phyloP scores from a whole-genome alignment of 2,113 vertebrate species.

The Meleagris gallopavo region DNA sequence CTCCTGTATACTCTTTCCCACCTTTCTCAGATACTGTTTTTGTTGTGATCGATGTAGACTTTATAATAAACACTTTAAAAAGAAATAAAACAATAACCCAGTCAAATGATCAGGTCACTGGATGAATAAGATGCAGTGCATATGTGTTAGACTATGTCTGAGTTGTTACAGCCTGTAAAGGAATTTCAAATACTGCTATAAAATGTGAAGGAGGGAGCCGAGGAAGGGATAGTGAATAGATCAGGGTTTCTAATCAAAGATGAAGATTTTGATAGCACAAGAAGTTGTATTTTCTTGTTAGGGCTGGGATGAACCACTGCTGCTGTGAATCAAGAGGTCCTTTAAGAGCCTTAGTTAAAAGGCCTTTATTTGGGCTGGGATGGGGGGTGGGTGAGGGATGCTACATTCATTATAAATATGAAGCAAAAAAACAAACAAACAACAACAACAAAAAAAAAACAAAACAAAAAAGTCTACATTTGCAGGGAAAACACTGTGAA shows the following conservation, averaged over 20 bases:
- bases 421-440: slow-evolving; percentile 73
- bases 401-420: slow-evolving; percentile 70
- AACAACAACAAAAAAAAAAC: slow-evolving; percentile 52
- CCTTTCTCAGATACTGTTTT: neutral
- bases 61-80: neutral
- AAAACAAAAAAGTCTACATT: slow-evolving; percentile 70
- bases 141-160: neutral
- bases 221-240: neutral
- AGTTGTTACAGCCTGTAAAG: slow-evolving; percentile 5
- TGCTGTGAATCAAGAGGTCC: slow-evolving; percentile 67
- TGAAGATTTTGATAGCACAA: slow-evolving; percentile 48
- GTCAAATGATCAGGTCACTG: slow-evolving; percentile 2
- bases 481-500: slow-evolving; percentile 83
- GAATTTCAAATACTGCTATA: slow-evolving; percentile 43
- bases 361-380: neutral
- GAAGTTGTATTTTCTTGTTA: slow-evolving; percentile 52
- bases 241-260: neutral
- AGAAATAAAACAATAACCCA: neutral
- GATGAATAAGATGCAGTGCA: neutral
- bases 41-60: slow-evolving; percentile 5
- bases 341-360: slow-evolving; percentile 64
- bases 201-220: neutral
- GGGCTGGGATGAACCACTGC: slow-evolving; percentile 60
- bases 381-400: neutral
- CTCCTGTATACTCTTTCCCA: neutral